Base-by-base conservation (phyloP, 2,113 vertebrate species). In the Pionites leucogaster region DNA sequence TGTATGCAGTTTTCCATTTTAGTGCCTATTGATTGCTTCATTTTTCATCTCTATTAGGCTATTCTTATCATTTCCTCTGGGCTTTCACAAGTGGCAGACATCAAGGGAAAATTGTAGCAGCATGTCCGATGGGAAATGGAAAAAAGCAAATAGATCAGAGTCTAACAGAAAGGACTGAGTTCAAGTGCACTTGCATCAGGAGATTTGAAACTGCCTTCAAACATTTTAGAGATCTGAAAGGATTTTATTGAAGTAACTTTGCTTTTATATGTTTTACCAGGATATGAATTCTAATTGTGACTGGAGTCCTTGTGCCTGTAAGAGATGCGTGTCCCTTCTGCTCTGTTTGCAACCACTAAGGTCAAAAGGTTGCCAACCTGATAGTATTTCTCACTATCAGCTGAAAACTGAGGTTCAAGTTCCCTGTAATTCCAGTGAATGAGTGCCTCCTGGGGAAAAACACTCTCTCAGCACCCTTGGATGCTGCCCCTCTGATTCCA, bases 11-110 rank as follows among this genome's bases (percentile, higher is more conserved):
- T 95, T 94, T 87, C 92, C 82, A 85, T 96, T 96, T 96, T 94
- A 93, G 91, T 87, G 84, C 91, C 91, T 93, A 95, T 91, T 91
- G 93, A 96, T 96, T 89, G 92, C 92, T 95, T 96, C 92, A 94
- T 96, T 95, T 96, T 96, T 96, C 95, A 94, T 91, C 89, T 92
- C 41, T 92, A 87, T 92, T 69, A 89, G 77, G 49, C 93, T 93
- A 82, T 96, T 96, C 86, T 94, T 96, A 80, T 91, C 69, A 95
- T 87, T 96, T 96, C 94, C 92, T 94, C 78, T 72, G 74, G 91
- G 92, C 94, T 93, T 92, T 93, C 91, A 95, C 70, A 86, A 93
- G 81, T 87, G 86, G 88, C 92, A 96, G 91, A 87, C 78, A 89
- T 95, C 81, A 91, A 91, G 94, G 88, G 95, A 92, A 96, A 95